Base-by-base conservation (phyloP, 2,113 vertebrate genomes). In the Cheilinus undulatus region DNA sequence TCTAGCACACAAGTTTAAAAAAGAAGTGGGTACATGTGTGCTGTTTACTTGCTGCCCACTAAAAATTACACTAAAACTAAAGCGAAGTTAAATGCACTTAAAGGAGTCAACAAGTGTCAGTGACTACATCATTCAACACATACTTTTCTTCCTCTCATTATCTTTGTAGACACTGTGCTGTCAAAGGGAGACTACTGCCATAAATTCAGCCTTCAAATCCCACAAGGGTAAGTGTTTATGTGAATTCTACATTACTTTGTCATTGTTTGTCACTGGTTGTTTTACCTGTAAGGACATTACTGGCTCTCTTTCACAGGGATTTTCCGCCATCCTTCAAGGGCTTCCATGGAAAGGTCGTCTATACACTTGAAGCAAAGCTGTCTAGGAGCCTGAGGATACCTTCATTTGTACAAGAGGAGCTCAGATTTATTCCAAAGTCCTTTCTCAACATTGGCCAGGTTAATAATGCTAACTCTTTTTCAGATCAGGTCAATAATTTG, bases 281-380 rank as follows among this genome's bases (percentile, higher is more conserved):
- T 42, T 42, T 19, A 42, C 32, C 7, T 1, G 17, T 4, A 19
- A 19, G 7, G 4, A 15, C 17, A 19, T 42, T 6, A 5, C 3
- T 11, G 15, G 5, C 42, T 40, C 23, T 70, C 7, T 70, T 7
- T 58, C 45, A 24, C 66, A 94, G 92, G 32, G 56, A 84, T 17
- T 67, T 92, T 57, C 92, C 93, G 3, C 51, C 91, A 30, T 88
- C 93, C 50, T 92, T 92, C 59, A 70, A 67, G 9, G 88, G 76
- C 3, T 0, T 0, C 13, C 4, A 86, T 79, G 91, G 92, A 34
- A 77, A 28, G 0, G 79, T 93, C 26, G 43, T 56, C 7, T 93
- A 94, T 64, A 62, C 15, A 5, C 45, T 93, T 20, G 71, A 82
- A 42, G 91, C 88, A 19, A 90, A 78, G 42, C 12, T 93, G n/a